Base-by-base conservation (phyloP, 2,113 vertebrate species). In the Phaethon lepturus region DNA sequence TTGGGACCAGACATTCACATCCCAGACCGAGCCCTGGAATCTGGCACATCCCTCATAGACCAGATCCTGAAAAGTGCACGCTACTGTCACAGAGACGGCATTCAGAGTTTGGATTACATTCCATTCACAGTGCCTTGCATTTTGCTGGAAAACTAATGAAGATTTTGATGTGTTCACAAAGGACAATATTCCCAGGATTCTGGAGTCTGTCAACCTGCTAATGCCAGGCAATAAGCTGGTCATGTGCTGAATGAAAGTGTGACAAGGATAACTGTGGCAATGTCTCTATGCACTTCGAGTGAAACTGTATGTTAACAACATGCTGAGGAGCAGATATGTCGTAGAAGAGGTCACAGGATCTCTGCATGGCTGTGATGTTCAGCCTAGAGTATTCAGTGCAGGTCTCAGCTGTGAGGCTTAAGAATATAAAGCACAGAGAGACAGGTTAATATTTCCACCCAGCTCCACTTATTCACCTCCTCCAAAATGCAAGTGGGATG, bases 101-200 rank as follows among this genome's bases (percentile, higher is more conserved):
- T 53, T 85, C 66, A 81, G 77, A 84, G 91, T 88, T 93, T 88
- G 55, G 45, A 81, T 81, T 74, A 31, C 55, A 45, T 88, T 95
- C 88, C 62, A 42, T 60, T 88, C 85, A 71, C n/a, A 58, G n/a
- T 44, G 69, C 52, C 52, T 82, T 59, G 28, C 33, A 55, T 85
- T 92, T 81, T 88, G 25, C 86, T 82, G 47, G 55, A 67, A 82
- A 95, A 92, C 47, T 85, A 92, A 86, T 67, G 78, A 96, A 92
- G 56, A 92, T 88, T 85, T 74, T 88, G n/a, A 77, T 84, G 44
- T 73, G 87, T 86, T 86, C 72, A 89, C 62, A 63, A 80, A 80
- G 38, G 63, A 45, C 91, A 95, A 82, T 62, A 63, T 79, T 94
- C 47, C 86, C 86, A 94, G 75, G 66, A 94, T 86, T 62, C 74